Base-by-base conservation (phyloP, 2,888 invertebrate genomes). In the Erynnis tages region DNA sequence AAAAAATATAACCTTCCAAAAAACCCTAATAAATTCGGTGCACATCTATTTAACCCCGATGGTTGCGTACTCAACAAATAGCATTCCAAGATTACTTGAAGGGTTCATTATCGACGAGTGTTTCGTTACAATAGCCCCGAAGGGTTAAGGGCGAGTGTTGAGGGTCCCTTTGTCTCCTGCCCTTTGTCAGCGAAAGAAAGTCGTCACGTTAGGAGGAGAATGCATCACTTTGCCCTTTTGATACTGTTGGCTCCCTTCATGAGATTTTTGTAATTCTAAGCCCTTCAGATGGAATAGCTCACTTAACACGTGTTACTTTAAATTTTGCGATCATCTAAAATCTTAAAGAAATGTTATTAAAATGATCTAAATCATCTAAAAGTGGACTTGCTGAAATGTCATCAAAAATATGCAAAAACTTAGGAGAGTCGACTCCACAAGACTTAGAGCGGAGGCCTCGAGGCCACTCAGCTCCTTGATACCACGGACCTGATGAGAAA, bases 101-200 rank as follows among this genome's bases (percentile, higher is more conserved):
- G 43, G 37, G 44, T 52, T 43, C 52, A 52, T 52, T 44, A 52
- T 52, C 37, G 52, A 52, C 3, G 10, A 52, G 43, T 52, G 52
- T 43, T 44, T 44, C 50, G 44, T 52, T 52, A 52, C 52, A 52
- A 52, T 52, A 37, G 52, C 30, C 44, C 52, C 44, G 37, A 47
- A 52, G 52, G 44, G 44, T 52, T 52, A 44, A 52, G 44, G 50
- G 43, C 37, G 44, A 52, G 44, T 44, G 52, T 44, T 44, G 52
- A 29, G 41, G 23, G 37, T 27, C 38, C 44, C 44, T 52, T 52
- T 52, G 52, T 52, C 44, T 44, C 44, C 52, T 16, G 44, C 14
- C 37, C 52, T 38, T 52, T 44, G 44, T 52, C 44, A 44, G 52
- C 37, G n/a, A 43, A 50, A 44, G 35, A 30, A 52, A 52, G 30